phyloP scores from a whole-genome alignment of 2,888 invertebrate genomes.

The Agrotis ipsilon region DNA sequence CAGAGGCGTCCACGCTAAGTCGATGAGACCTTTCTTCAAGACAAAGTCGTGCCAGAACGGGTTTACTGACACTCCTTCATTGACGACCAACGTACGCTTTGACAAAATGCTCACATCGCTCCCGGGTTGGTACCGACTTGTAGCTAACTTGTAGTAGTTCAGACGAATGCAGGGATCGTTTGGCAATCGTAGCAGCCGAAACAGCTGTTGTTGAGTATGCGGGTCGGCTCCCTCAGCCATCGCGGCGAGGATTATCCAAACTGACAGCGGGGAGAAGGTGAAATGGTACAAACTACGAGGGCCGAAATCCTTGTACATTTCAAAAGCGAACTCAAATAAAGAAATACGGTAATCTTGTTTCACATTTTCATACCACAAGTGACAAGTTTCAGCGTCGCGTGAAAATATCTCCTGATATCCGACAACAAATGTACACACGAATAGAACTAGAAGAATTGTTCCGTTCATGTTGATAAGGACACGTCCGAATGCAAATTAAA shows the following conservation, averaged over 20 bases:
- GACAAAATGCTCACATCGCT: conserved; percentile 28
- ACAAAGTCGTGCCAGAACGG: conserved; percentile 34
- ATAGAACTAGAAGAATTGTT: conserved; percentile 4
- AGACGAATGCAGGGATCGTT: conserved; percentile 33
- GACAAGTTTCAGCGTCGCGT: conserved; percentile 16
- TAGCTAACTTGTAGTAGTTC: conserved; percentile 37
- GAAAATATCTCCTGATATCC: conserved; percentile 43
- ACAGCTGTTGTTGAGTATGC: conserved; percentile 33
- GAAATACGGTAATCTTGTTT: conserved; percentile 20
- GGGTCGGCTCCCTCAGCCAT: conserved; percentile 29
- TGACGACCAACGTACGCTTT: conserved; percentile 22
- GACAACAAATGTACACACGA: neutral
- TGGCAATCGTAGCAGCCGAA: conserved; percentile 29
- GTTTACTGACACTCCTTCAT: conserved; percentile 30
- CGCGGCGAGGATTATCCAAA: conserved; percentile 36
- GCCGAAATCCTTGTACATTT: neutral
- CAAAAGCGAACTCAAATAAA: conserved; percentile 18
- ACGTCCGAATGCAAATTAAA: conserved; percentile 12
- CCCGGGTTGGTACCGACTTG: conserved; percentile 18
- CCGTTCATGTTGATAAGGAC: conserved; percentile 17
- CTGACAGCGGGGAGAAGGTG: conserved; percentile 27
- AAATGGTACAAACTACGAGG: conserved; percentile 22
- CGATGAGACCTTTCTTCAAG: conserved; percentile 29
- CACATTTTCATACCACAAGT: conserved; percentile 11
- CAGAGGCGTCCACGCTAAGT: conserved; percentile 28